Evolutionary conservation across 2,888 invertebrate genomes (phyloP), one percentile per base, ranked within the genome.

Genomic region (Pherbina coryleti): DNA sequence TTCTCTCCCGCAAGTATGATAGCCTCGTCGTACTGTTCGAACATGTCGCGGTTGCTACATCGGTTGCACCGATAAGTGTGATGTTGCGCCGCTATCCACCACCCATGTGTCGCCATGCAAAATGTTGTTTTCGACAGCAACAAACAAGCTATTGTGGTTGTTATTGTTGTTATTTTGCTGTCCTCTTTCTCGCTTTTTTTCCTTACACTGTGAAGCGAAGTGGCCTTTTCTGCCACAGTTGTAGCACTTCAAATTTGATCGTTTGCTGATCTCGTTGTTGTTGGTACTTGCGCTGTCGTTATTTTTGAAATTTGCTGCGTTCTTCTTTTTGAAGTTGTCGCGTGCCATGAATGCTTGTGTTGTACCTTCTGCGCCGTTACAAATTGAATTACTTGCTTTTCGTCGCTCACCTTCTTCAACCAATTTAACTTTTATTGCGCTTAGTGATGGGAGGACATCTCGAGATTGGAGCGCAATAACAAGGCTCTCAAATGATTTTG

Each of bases 21-120:
- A 4, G 53, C 67, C 57, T 78, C 77, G 11, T 66, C 22, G 31
- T 62, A 62, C 28, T 31, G 11, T 64, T 78, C 55, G 37, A 79
- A 78, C 72, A 75, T 75, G 57, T 72, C 55, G 11, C 77, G 67
- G 11, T 73, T 73, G 49, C 77, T 70, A 64, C 77, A 78, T n/a
- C n/a, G n/a, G n/a, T n/a, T n/a, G n/a, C n/a, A n/a, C n/a, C n/a
- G n/a, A n/a, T 57, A 80, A 72, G 28, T 80, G 76, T 8, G 79
- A 75, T 9, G 78, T 70, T 31, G 77, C 72, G 28, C 77, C 72
- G 72, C 78, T 78, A 53, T 78, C 78, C 22, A 76, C 22, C 51
- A 75, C 77, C 79, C 78, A 79, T 44, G 51, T 34, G 25, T 70
- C 62, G 1, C 17, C 8, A 34, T 75, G 34, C 31, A 76, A 75